Evolutionary conservation across 2,888 invertebrate genomes (phyloP), one percentile per base, ranked within the genome.

Genomic region (Euspilapteryx auroguttella): DNA sequence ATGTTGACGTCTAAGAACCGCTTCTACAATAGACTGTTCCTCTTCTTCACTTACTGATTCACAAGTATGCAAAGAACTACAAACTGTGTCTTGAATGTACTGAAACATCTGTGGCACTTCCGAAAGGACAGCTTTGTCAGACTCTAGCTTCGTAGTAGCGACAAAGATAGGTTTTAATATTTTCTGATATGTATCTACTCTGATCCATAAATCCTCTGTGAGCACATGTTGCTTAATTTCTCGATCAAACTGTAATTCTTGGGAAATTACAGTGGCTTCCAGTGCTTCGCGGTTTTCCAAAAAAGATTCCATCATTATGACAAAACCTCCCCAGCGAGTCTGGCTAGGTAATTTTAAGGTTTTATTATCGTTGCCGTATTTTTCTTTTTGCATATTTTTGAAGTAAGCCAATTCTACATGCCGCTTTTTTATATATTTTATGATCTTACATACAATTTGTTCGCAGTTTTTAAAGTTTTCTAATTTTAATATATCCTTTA

Each of bases 371-470:
- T 23, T 23, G 3, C 23, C 23, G 10, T 23, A 23, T 11, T 23
- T 23, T 3, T 23, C n/a, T 11, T 23, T 23, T 11, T 23, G 23
- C n/a, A 23, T 23, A 10, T 23, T 23, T 23, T 23, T 11, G 11
- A 23, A 23, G 11, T 23, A 6, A 10, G 23, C 23, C 5, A 6
- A 3, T 23, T 23, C 10, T 12, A 23, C 23, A 10, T 23, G 23
- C 23, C 23, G 23, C 11, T 23, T 23, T 12, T 23, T 23, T 23
- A 23, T 23, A 10, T 23, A 23, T 23, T 23, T 23, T 23, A 10
- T 23, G 9, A 23, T 23, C 6, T 8, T n/a, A 23, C n/a, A 2
- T n/a, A 23, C 23, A 23, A 10, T 23, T 10, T 10, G 6, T 10
- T 23, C 10, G 10, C 23, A n/a, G n/a, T n/a, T n/a, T n/a, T 23